Evolutionary conservation across 2,797 vertebrate genomes (phyloP).

Genomic region (Merluccius polli): DNA sequence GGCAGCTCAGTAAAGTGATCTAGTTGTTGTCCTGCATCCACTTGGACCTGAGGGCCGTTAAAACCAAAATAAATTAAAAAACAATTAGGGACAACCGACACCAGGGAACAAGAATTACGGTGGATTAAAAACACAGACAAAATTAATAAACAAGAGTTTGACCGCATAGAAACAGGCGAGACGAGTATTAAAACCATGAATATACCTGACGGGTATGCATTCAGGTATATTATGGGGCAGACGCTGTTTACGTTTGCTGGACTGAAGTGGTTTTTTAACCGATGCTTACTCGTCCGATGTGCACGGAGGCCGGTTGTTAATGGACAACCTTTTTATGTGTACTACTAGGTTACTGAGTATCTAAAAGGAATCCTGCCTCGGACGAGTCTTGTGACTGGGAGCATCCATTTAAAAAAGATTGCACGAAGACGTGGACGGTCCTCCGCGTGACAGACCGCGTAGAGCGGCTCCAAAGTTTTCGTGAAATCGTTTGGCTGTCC

Average conservation of each 20-base stretch:
- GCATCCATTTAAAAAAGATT: not conserved
- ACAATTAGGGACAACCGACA: not conserved
- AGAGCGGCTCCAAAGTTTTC: not conserved
- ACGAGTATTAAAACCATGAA: not conserved
- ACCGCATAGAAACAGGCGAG: not conserved
- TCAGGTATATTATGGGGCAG: not conserved
- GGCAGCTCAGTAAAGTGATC: conserved; percentile 73
- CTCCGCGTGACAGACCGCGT: not conserved
- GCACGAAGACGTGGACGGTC: not conserved
- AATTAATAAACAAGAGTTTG: not conserved
- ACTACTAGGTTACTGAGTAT: conserved; percentile 59
- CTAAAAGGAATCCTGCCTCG: not conserved
- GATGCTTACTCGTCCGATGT: not conserved
- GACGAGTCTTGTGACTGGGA: conserved; percentile 47
- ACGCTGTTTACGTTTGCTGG: not conserved
- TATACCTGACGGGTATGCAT: not conserved
- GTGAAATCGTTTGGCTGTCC: not conserved
- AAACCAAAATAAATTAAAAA: not conserved
- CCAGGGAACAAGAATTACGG: not conserved
- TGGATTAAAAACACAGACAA: not conserved
- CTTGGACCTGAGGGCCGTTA: conserved; percentile 66
- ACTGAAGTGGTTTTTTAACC: not conserved
- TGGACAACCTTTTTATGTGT: conserved; percentile 52
- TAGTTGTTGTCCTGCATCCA: conserved; percentile 20
- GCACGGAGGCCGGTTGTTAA: conserved; percentile 56